Evolutionary conservation across 2,113 vertebrate genomes (phyloP).

Genomic region (Poeciliopsis turrubarensis): DNA sequence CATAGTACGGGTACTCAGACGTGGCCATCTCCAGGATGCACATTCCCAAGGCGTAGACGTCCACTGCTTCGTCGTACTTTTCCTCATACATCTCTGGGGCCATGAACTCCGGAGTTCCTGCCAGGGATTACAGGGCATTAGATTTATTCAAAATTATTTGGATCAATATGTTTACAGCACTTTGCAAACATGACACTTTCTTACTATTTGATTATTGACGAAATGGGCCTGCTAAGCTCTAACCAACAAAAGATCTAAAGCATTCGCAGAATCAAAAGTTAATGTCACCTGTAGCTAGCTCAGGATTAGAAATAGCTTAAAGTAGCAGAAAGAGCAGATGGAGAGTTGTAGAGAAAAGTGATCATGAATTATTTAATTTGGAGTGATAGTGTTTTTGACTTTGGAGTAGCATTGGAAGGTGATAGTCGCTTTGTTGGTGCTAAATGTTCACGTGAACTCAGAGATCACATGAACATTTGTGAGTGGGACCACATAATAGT

Average conservation of each 20-base stretch:
- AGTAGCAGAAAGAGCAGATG: no score
- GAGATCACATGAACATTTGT: no score
- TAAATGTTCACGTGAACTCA: not conserved
- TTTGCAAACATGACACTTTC: not conserved
- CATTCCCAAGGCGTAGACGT: conserved; percentile 98
- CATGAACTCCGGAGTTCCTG: conserved; percentile 99
- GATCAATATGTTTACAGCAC: not conserved
- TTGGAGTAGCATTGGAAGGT: not conserved
- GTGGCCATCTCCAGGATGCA: conserved; percentile 99
- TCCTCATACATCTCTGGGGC: conserved; percentile 99
- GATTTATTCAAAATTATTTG: not conserved
- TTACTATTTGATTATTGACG: not conserved
- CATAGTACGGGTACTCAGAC: conserved; percentile 96
- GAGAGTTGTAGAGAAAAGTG: not conserved
- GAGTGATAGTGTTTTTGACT: not conserved
- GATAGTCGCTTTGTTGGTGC: not conserved
- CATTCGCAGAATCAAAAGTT: no score
- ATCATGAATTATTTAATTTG: not conserved
- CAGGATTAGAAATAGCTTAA: no score
- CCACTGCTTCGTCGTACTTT: conserved; percentile 96
- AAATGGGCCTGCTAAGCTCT: not conserved
- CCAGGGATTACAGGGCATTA: not conserved
- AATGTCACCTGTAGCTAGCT: no score
- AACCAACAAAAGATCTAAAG: not conserved
- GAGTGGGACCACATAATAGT: not conserved